Base-by-base conservation (phyloP, 1,140 invertebrate genomes). In the Globodera rostochiensis region DNA sequence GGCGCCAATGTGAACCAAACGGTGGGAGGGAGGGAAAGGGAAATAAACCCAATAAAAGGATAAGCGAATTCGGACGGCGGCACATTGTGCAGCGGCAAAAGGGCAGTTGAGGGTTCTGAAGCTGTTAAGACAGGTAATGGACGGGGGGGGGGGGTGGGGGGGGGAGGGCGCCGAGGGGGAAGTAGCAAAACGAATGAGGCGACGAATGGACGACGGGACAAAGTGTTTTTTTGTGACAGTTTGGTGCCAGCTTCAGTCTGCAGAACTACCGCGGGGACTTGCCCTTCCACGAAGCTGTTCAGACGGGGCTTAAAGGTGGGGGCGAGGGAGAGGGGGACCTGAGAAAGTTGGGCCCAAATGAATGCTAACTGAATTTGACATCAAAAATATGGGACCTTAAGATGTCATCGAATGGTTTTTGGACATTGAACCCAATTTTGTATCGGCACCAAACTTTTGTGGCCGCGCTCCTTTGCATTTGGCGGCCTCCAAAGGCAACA, bases 221-320 rank as follows among this genome's bases (percentile, higher is more conserved):
- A 15, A 64, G 6, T 15, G 11, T 6, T 64, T n/a, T n/a, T 36
- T 36, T 19, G 19, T 64, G 11, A 15, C 93, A 94, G 74, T 93
- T 95, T 82, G 94, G 94, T 1, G 95, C 94, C 1, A 95, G 97
- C 90, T 91, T 98, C 19, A 97, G 96, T 94, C 91, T 95, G n/a
- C 92, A 94, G 79, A 98, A 97, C 88, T 94, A 95, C 9, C 93
- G 94, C 86, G 96, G 95, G 0, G 95, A 97, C 91, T 91, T 95
- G 73, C 95, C 96, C 0, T 90, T 98, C 19, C 97, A 98, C 90
- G 97, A 99, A 90, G 96, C 97, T 0, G 95, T 97, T 0, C 93
- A 94, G 57, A 96, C 95, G 0, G 95, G 96, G 6, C 92, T 95
- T 80, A 93, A 94, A 82, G 96, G 91, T 92, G 84, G 82, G 86